Conservation (phyloP, 1,140 invertebrate species). For the Eupristina koningsbergeri region DNA sequence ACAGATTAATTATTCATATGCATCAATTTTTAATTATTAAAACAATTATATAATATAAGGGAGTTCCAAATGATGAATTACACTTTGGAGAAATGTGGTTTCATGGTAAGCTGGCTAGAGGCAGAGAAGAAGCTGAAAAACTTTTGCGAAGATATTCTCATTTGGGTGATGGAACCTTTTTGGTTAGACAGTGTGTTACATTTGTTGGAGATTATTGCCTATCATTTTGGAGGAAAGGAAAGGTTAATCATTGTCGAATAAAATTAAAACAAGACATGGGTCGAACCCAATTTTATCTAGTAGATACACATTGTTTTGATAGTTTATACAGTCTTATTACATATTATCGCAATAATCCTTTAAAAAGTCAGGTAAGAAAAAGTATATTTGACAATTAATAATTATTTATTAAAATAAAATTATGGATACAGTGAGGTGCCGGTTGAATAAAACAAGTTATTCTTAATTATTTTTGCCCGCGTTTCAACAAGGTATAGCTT, state of each 20-base stretch:
- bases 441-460: too few relatives aligned
- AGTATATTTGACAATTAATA: background rate
- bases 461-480: too few relatives aligned
- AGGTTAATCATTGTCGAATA: conserved; percentile 94
- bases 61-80: conserved; percentile 80
- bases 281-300: conserved; percentile 91
- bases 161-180: conserved; percentile 94
- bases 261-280: conserved; percentile 91
- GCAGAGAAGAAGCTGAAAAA: conserved; percentile 83
- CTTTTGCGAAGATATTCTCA: conserved; percentile 86
- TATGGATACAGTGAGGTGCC: too few relatives aligned
- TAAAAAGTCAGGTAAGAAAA: conserved; percentile 82
- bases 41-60: conserved; percentile 56
- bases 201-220: conserved; percentile 97
- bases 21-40: background rate
- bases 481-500: too few relatives aligned
- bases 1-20: too few relatives aligned
- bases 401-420: background rate
- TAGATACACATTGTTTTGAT: conserved; percentile 92
- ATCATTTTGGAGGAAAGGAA: conserved; percentile 93
- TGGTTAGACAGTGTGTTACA: conserved; percentile 95
- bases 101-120: conserved; percentile 88
- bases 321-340: conserved; percentile 94
- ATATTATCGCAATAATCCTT: conserved; percentile 88
- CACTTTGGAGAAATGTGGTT: conserved; percentile 98